phyloP scores from a whole-genome alignment of 2,797 vertebrate species.

The Scolopax rusticola region DNA sequence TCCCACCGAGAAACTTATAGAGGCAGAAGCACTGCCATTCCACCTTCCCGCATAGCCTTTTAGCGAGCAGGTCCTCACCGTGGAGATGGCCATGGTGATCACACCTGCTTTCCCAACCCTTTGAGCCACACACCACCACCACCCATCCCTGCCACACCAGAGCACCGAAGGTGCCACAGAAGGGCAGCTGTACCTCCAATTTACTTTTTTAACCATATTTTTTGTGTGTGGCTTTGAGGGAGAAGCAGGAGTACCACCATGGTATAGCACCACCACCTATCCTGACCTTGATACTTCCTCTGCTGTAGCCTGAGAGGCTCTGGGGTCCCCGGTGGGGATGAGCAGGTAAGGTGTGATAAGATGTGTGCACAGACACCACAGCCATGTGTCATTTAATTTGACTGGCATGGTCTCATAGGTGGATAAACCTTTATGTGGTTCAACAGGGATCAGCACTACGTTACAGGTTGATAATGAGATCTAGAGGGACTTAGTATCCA shows the following conservation, averaged over 20 bases:
- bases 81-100: background rate
- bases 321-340: background rate
- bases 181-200: background rate
- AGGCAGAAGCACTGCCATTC: background rate
- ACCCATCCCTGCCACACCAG: background rate
- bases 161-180: background rate
- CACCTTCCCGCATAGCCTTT: background rate
- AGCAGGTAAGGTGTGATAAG: fast-evolving
- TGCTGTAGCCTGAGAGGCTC: background rate
- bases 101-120: background rate
- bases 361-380: background rate
- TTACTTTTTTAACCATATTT: background rate
- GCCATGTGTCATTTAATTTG: background rate
- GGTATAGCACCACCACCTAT: too few relatives aligned
- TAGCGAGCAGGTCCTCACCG: fast-evolving
- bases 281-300: background rate
- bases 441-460: fast-evolving
- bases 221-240: background rate
- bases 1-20: background rate
- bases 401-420: background rate
- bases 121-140: fast-evolving
- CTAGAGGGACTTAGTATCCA: background rate
- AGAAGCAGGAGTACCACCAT: background rate
- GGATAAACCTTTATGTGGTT: background rate
- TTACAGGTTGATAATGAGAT: background rate